Evolutionary conservation across 1,140 invertebrate genomes (phyloP).

Genomic region (Scaptomyza graminum): DNA sequence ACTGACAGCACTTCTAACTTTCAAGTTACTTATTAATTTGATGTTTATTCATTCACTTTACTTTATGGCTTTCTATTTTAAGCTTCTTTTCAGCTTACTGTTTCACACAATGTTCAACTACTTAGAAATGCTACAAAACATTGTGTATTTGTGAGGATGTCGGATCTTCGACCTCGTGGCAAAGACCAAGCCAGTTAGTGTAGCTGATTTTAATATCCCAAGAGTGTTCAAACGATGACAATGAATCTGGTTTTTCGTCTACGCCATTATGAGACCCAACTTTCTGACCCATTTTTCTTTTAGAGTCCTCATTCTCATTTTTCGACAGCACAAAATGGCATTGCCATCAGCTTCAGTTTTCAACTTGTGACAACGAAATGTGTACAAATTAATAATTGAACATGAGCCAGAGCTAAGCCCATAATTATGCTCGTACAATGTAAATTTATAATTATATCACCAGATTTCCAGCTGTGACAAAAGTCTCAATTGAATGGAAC

Average conservation of each 20-base stretch:
- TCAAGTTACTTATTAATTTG: constrained; percentile 1
- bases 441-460: background rate
- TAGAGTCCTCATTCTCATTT: background rate
- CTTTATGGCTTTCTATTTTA: background rate
- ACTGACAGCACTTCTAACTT: background rate
- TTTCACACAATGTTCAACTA: background rate
- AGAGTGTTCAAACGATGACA: constrained; percentile 18
- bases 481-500: background rate
- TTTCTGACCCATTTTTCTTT: background rate
- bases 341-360: background rate
- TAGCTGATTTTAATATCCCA: constrained; percentile 14
- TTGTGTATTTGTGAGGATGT: constrained; percentile 2
- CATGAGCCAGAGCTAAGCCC: background rate
- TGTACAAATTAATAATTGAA: constrained; percentile 3
- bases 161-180: constrained; percentile 4
- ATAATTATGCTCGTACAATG: constrained; percentile 14
- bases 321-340: background rate
- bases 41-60: background rate
- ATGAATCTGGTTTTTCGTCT: constrained; percentile 15
- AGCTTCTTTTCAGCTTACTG: background rate
- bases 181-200: background rate
- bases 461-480: background rate
- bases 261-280: background rate
- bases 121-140: constrained; percentile 16
- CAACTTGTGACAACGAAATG: background rate